Evolutionary conservation across 2,888 invertebrate genomes (phyloP).

Genomic region (Stenurella melanura): DNA sequence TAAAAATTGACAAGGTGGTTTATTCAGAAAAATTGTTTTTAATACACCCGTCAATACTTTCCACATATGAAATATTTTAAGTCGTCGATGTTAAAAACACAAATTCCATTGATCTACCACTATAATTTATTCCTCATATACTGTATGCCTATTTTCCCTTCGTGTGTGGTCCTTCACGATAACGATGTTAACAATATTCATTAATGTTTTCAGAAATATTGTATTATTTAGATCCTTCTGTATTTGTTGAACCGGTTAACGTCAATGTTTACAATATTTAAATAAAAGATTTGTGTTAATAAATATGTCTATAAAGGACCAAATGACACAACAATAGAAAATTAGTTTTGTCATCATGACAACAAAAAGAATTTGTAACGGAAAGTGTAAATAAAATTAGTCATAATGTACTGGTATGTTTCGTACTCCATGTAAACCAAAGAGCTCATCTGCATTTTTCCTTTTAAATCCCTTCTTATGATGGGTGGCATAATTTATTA

Average conservation of each 20-base stretch:
- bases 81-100: neutral
- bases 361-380: constrained; percentile 28
- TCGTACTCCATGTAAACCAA: neutral
- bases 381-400: constrained; percentile 31
- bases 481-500: no score
- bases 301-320: constrained; percentile 33
- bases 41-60: no score
- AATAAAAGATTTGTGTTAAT: constrained; percentile 39
- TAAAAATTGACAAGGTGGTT: no score
- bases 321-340: constrained; percentile 41
- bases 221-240: constrained; percentile 26
- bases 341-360: constrained; percentile 36
- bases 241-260: constrained; percentile 33
- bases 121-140: constrained; percentile 20
- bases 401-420: neutral
- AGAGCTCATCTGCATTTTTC: neutral
- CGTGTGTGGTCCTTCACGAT: constrained; percentile 29
- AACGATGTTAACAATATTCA: constrained; percentile 39
- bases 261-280: constrained; percentile 31
- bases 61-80: neutral
- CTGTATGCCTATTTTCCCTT: constrained; percentile 7
- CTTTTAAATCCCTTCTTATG: neutral
- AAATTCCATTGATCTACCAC: neutral
- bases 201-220: constrained; percentile 29
- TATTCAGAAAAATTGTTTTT: no score